Evolutionary conservation across 2,797 vertebrate genomes (phyloP).

Genomic region (Pantherophis alleghaniensis): DNA sequence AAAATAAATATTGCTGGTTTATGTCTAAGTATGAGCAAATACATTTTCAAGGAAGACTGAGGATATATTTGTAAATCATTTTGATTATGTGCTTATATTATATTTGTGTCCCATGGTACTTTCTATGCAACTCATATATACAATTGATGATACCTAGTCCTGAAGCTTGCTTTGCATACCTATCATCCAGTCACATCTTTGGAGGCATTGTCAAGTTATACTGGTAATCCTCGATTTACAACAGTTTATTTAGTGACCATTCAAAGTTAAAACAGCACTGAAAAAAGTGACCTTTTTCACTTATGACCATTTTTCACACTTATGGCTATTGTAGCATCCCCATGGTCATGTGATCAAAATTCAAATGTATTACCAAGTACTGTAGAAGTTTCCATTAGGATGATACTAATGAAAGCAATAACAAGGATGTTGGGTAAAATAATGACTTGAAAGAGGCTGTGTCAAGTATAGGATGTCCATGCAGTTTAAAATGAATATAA

Average conservation of each 20-base stretch:
- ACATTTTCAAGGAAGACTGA: background rate
- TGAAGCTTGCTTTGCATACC: background rate
- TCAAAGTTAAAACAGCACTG: background rate
- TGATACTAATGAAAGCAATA: background rate
- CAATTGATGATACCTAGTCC: background rate
- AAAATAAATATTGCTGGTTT: background rate
- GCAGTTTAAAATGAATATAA: background rate
- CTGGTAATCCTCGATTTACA: background rate
- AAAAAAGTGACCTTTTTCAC: background rate
- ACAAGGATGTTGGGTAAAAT: background rate
- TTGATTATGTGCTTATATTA: background rate
- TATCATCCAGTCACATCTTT: background rate
- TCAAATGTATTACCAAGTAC: background rate
- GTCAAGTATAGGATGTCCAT: background rate
- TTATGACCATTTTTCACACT: background rate
- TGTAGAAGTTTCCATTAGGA: background rate
- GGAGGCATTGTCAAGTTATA: background rate
- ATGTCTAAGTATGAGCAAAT: background rate
- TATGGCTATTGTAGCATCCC: background rate
- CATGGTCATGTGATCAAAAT: background rate
- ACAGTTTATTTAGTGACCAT: background rate
- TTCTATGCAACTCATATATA: background rate
- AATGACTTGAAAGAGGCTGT: background rate
- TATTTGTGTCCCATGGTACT: background rate
- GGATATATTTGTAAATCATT: background rate